Conservation (phyloP, 1,140 invertebrate genomes). For the Oscheius sp. region DNA sequence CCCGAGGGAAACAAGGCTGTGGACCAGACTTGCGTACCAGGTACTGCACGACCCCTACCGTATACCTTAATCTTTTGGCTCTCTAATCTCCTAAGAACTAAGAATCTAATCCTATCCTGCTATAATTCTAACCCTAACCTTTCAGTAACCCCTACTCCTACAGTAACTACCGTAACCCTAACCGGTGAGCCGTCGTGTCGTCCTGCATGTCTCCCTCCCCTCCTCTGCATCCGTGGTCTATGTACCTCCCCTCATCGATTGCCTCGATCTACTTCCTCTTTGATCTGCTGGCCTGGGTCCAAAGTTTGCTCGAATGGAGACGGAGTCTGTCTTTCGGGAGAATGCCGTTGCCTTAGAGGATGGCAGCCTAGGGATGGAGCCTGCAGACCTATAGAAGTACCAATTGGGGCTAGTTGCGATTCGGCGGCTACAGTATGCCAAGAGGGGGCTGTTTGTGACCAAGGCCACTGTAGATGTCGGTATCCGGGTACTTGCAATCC, state of each 20-base stretch:
- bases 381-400: background rate
- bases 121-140: background rate
- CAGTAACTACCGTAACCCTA: background rate
- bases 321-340: background rate
- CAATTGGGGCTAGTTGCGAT: background rate
- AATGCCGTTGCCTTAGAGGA: slow-evolving; percentile 12
- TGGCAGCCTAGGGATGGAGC: background rate
- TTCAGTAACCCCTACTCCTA: background rate
- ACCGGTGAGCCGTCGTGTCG: background rate
- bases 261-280: background rate
- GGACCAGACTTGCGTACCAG: slow-evolving; percentile 58
- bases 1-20: slow-evolving; percentile 53
- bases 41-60: too few relatives aligned
- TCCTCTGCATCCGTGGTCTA: background rate
- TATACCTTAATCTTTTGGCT: too few relatives aligned
- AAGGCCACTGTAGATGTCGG: slow-evolving; percentile 19
- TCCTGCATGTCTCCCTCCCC: slow-evolving; percentile 4
- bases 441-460: slow-evolving; percentile 10
- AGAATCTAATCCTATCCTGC: too few relatives aligned
- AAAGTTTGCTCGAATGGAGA: background rate
- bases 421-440: background rate
- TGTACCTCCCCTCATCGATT: background rate
- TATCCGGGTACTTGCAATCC: slow-evolving; percentile 1
- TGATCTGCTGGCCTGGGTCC: background rate
- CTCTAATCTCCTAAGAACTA: too few relatives aligned